Percentiles rank a stretch among this genome's conserved stretches.
phyloP scores from a whole-genome alignment of 2,113 vertebrate genomes.

The Blennius ocellaris region DNA sequence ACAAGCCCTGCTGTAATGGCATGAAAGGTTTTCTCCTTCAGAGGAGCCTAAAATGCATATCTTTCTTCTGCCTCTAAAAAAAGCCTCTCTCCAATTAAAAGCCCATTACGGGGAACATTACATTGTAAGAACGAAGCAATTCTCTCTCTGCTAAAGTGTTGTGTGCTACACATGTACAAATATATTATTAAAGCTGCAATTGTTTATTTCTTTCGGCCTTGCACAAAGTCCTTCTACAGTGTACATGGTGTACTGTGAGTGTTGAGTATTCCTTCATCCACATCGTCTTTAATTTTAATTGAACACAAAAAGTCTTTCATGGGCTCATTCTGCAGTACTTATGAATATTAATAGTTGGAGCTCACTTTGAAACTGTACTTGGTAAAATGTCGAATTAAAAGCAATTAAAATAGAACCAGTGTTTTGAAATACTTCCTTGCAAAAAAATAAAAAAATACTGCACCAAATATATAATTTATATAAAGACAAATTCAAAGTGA shows the following conservation, averaged over 20 bases:
- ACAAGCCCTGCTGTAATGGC: neutral
- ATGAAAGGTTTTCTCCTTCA: neutral
- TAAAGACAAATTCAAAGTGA: no score
- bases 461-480: no score
- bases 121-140: neutral
- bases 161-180: neutral
- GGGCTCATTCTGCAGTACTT: neutral
- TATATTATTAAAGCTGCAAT: conserved; percentile 22
- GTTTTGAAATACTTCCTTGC: no score
- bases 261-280: conserved; percentile 1
- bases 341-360: no score
- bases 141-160: neutral
- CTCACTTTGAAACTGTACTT: no score
- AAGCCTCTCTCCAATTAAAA: neutral
- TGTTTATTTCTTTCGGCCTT: neutral
- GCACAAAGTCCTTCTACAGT: neutral
- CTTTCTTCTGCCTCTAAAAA: conserved; percentile 7
- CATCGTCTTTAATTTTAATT: no score
- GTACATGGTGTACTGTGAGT: neutral
- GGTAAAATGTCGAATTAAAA: no score
- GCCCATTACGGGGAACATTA: neutral
- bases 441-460: no score
- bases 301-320: no score
- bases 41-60: neutral
- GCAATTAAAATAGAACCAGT: no score